phyloP scores from a whole-genome alignment of 2,888 invertebrate species.

The Margaritifera margaritifera region DNA sequence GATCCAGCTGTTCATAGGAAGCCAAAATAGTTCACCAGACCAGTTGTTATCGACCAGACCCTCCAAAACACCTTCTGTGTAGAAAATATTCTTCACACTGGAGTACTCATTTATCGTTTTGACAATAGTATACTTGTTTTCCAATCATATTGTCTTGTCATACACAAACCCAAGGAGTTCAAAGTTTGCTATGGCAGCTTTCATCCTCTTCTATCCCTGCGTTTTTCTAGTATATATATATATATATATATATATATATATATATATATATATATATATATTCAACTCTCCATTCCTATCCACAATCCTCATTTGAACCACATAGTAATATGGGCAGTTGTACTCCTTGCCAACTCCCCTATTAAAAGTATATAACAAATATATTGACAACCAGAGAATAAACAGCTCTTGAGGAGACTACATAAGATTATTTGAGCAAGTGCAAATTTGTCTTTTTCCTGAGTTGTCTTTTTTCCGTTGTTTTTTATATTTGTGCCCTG shows the following conservation, averaged over 20 bases:
- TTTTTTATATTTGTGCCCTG: too few relatives aligned
- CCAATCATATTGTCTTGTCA: constrained; percentile 13
- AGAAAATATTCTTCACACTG: constrained; percentile 6
- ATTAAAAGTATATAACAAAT: not conserved
- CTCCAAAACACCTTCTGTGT: not conserved
- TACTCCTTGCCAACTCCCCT: constrained; percentile 11
- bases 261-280: too few relatives aligned
- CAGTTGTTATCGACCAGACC: constrained; percentile 10
- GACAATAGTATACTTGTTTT: constrained; percentile 2
- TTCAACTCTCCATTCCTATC: constrained; percentile 7
- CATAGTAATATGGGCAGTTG: constrained; percentile 4
- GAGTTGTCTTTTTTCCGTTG: too few relatives aligned
- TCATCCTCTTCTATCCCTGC: constrained; percentile 2
- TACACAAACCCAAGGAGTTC: constrained; percentile 15
- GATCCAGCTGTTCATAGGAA: constrained; percentile 9
- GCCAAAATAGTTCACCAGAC: constrained; percentile 14
- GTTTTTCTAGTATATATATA: constrained; percentile 7
- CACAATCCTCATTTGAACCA: constrained; percentile 17
- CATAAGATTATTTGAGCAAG: too few relatives aligned
- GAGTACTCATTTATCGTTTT: constrained; percentile 7
- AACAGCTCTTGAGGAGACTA: too few relatives aligned
- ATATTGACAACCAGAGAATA: not conserved
- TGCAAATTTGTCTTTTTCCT: too few relatives aligned
- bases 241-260: too few relatives aligned
- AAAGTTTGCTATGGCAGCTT: constrained; percentile 9